These are phyloP conservation scores for Pachyrhynchus sulphureomaculatus DNA, from an alignment of 1,140 invertebrate genomes.

Conservation along the genomic window DNA sequence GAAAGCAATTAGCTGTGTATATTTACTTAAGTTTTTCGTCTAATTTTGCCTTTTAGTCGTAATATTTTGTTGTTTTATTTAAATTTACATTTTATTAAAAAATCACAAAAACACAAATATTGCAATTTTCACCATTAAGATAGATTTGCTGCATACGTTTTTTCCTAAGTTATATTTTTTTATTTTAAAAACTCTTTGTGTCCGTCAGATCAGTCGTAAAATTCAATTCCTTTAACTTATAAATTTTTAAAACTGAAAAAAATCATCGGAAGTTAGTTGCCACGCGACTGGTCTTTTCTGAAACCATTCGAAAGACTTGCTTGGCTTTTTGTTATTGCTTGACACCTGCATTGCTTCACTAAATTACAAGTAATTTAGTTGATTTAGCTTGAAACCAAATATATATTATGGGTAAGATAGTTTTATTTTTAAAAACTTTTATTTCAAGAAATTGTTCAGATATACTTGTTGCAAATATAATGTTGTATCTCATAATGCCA, in stretches of 20 bases:
- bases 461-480: too few relatives aligned
- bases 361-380: conserved; percentile 1
- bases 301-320: conserved; percentile 54
- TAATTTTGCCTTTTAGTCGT: conserved; percentile 47
- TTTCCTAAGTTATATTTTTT: conserved; percentile 34
- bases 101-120: conserved; percentile 49
- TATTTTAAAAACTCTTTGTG: conserved; percentile 26
- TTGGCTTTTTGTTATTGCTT: conserved; percentile 45
- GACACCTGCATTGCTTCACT: conserved; percentile 43
- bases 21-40: conserved; percentile 35
- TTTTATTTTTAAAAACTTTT: too few relatives aligned
- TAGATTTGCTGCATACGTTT: conserved; percentile 51
- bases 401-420: neutral
- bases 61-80: conserved; percentile 40
- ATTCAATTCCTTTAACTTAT: neutral
- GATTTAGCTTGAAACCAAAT: conserved; percentile 24
- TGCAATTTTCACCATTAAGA: conserved; percentile 49
- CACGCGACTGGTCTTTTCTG: conserved; percentile 67
- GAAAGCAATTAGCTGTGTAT: conserved; percentile 41
- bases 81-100: conserved; percentile 35
- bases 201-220: conserved; percentile 48
- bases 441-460: too few relatives aligned
- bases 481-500: too few relatives aligned
- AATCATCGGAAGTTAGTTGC: conserved; percentile 57
- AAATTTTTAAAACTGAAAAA: conserved; percentile 15